Base-by-base conservation (phyloP, 2,113 vertebrate genomes). In the Nerophis ophidion region DNA sequence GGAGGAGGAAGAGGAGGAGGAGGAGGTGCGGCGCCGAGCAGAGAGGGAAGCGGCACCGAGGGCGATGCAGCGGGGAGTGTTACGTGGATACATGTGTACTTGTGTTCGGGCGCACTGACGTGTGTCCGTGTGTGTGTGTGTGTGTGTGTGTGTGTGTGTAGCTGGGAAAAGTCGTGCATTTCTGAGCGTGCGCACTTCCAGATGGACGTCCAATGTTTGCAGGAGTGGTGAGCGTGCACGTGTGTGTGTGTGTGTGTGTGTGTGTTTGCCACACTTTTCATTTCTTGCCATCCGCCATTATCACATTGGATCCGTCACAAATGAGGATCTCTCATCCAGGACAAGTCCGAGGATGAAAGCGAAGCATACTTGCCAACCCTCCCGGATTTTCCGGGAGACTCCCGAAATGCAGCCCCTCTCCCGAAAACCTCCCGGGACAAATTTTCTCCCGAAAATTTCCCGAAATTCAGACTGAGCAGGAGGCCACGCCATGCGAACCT, bases 241-340 rank as follows among this genome's bases (percentile, higher is more conserved):
- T 45, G 59, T 53, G 59, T 15, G 19, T 44, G 49, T 38, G 68
- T 66, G 19, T 44, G 49, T 38, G 68, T 66, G 65, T 54, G 79
- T 63, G 38, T 63, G 44, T 91, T 90, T 91, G 70, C 65, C 93
- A 85, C 57, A 91, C 91, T 80, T 80, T 71, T 70, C 15, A 72
- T 74, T 85, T 64, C 72, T 59, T 83, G 92, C 93, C 94, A 94
- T 93, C 93, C 91, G 88, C 94, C 93, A 97, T 95, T 93, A 95
- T 92, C 92, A 89, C 93, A 90, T 93, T 96, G 94, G 93, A 92
- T 88, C 92, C 77, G 89, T 90, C 91, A 91, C 93, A 94, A 95
- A 94, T 92, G 92, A 92, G 90, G 85, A 88, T 91, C 68, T 86
- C 78, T 80, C 57, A 68, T 80, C 75, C 78, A 72, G 82, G 57